A percentile compares a stretch with the other conserved stretches of the same genome.
Evolutionary conservation across 2,113 vertebrate species (phyloP).

Genomic region (Martes martes): DNA sequence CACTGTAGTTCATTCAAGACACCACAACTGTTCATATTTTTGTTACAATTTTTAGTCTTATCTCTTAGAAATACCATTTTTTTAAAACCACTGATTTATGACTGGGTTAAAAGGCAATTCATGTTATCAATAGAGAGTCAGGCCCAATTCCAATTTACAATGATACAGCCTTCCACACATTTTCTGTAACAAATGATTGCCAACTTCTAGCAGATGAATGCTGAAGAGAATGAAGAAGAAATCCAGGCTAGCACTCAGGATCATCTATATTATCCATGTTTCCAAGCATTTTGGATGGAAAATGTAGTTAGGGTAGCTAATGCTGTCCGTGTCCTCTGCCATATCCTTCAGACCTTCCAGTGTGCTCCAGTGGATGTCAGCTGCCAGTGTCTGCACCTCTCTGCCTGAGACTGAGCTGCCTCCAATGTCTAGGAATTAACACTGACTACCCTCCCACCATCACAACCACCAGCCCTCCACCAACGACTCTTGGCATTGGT

Average conservation of each 20-base stretch:
- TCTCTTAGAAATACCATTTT: neutral
- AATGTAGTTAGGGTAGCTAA: neutral
- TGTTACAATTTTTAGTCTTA: neutral
- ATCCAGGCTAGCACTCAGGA: neutral
- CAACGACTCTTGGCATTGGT: neutral
- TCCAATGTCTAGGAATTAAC: neutral
- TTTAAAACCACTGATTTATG: neutral
- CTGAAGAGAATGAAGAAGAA: neutral
- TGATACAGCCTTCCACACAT: neutral
- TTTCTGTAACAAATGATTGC: neutral
- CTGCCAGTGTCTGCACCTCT: neutral
- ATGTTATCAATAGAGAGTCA: neutral
- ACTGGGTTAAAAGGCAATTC: neutral
- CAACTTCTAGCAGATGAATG: neutral
- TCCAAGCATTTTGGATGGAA: neutral
- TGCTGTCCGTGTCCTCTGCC: neutral
- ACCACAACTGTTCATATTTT: neutral
- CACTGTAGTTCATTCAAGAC: neutral
- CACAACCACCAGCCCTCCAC: neutral
- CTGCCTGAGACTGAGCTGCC: neutral
- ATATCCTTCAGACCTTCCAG: neutral
- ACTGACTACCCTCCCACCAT: neutral
- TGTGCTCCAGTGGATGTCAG: neutral
- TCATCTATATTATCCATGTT: neutral
- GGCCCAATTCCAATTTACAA: neutral